These are phyloP conservation scores for Archegozetes longisetosus DNA, from an alignment of 1,140 invertebrate species.

Conservation along the genomic window DNA sequence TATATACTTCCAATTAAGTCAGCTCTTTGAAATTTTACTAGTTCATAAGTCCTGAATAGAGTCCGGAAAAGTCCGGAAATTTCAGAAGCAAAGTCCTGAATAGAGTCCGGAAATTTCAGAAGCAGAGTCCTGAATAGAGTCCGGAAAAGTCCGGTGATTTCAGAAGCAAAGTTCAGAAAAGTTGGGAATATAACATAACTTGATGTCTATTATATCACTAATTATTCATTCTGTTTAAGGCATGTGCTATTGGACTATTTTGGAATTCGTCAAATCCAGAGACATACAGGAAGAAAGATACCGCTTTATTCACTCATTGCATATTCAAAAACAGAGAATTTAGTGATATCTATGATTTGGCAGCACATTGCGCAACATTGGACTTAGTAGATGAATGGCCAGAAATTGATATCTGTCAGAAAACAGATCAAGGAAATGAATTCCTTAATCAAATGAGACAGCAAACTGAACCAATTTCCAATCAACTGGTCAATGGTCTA, in stretches of 20 bases:
- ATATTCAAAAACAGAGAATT: slow-evolving; percentile 8
- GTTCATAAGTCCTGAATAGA: not conserved
- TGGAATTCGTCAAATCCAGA: not conserved
- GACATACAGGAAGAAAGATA: not conserved
- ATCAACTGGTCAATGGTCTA: slow-evolving; percentile 1
- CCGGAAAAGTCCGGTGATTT: not conserved
- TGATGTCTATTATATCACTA: not conserved
- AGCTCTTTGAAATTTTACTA: too few species aligned
- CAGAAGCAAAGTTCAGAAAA: not conserved
- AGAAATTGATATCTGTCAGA: slow-evolving; percentile 1
- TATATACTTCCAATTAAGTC: too few species aligned
- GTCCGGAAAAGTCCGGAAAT: not conserved
- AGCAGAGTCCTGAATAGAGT: not conserved
- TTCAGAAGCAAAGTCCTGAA: not conserved
- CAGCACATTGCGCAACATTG: not conserved
- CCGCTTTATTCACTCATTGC: not conserved
- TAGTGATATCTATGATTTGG: not conserved
- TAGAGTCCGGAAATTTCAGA: not conserved
- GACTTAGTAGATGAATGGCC: not conserved
- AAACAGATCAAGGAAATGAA: not conserved
- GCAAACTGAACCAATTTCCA: not conserved
- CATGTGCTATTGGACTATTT: not conserved
- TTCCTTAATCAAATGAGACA: not conserved
- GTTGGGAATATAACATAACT: not conserved
- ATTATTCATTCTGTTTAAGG: not conserved